Base-by-base conservation (phyloP, 1,140 invertebrate species). In the Arion vulgaris region DNA sequence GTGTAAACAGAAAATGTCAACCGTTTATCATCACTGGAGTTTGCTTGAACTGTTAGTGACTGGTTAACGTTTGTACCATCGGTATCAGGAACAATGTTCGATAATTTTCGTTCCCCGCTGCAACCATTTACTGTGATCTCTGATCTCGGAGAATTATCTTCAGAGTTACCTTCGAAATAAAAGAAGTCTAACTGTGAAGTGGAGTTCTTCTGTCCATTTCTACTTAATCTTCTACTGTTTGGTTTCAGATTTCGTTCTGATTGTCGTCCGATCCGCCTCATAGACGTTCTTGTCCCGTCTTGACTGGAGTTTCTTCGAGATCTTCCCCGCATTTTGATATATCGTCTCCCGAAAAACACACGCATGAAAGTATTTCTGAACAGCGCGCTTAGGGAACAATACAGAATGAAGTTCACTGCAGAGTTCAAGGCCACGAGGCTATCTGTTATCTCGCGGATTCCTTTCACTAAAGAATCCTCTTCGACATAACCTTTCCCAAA, bases 381-480 rank as follows among this genome's bases (percentile, higher is more conserved):
- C 1, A 79, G 95, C 88, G 95, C 95, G 83, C 95, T 95, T 87
- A 96, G 93, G 38, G 94, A 94, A 87, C 95, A 96, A 90, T 96
- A 96, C 69, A 96, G 92, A 69, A 96, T 92, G 92, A 96, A 96
- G 92, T 96, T 96, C 15, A 95, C 94, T 26, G 93, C 93, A 2
- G 95, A 95, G 92, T 96, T 96, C 45, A 96, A 91, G n/a, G 94
- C 94, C n/a, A 95, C 91, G 36, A 96, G 90, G 39, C 95, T 93
- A 91, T 96, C 96, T 0, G 95, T 96, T 38, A 96, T 94, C 91
- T 96, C 96, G 1, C 95, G 94, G 11, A 96, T 91, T 23, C 93
- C 94, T 82, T 90, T 90, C 0, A 94, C 88, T 17, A 94, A 84
- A 84, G 85, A 87, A 39, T 83, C 87, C 74, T 91, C 89, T 49